Base-by-base conservation (phyloP, 2,797 vertebrate genomes). In the Meda fulgida region DNA sequence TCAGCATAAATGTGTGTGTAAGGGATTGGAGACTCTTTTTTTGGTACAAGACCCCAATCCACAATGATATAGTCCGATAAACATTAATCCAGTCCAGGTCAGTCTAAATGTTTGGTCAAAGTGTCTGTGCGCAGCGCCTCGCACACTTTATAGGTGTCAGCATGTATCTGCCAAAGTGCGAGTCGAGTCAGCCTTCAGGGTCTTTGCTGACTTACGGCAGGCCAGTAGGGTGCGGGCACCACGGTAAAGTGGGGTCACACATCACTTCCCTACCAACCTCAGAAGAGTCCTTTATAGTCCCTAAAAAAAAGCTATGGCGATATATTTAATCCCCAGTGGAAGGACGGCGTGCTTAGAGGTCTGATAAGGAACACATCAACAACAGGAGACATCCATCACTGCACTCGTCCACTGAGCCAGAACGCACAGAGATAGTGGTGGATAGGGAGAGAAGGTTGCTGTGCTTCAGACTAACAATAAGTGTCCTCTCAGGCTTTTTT, bases 61-160 rank as follows among this genome's bases (percentile, higher is more conserved):
- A 29, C 46, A 63, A 63, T 66, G 36, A 77, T 2, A 11, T 7
- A 10, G 19, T 85, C 48, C 78, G 58, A 19, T 58, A 89, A 89
- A 85, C 60, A 86, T 88, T 81, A 85, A 84, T 88, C 36, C 63
- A 46, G 19, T 79, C 46, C 55, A 65, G 36, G 60, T 55, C 72
- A 80, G 78, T 53, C 76, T 55, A 46, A 85, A 71, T 53, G 29
- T 43, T 9, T 66, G 60, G 65, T 46, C 80, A n/a, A 46, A 60
- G 58, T 55, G 55, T 81, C 23, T 69, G 46, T 82, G 23, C 0
- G 2, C 63, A 43, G 55, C 21, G 46, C 46, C 81, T n/a, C n/a
- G n/a, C n/a, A 79, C 78, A 75, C 78, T 83, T 83, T 81, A 53
- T 79, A 88, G 38, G 38, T 81, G 86, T 88, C 86, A 80, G 58